Conservation (phyloP, 2,797 vertebrate species). For the Carduelis carduelis region DNA sequence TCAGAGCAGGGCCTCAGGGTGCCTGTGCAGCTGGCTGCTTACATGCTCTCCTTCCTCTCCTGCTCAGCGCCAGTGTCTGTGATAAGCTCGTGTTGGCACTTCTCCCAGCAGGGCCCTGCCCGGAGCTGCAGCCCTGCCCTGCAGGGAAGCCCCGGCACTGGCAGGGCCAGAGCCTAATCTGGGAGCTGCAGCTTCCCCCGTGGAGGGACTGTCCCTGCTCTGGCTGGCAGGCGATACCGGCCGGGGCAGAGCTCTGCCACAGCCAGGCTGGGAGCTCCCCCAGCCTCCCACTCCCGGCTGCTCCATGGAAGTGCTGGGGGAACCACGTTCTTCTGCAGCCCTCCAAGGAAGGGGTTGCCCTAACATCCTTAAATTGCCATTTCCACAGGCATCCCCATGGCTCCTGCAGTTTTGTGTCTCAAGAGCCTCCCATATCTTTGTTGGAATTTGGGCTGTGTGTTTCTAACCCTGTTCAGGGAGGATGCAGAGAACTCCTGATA, state of each 20-base stretch:
- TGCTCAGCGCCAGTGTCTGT: rapidly evolving
- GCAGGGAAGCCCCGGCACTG: rapidly evolving
- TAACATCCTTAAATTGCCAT: background rate
- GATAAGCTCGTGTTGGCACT: background rate
- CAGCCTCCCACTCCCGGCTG: background rate
- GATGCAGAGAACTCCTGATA: background rate
- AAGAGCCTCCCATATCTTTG: background rate
- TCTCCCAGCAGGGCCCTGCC: background rate
- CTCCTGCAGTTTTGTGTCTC: background rate
- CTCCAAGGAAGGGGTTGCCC: background rate
- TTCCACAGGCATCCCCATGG: background rate
- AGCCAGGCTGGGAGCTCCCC: background rate
- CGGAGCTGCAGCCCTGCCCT: background rate
- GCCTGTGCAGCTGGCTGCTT: background rate
- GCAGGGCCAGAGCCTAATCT: background rate
- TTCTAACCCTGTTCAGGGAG: background rate
- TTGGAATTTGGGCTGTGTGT: background rate
- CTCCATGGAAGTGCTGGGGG: background rate
- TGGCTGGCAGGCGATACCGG: rapidly evolving
- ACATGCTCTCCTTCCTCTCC: background rate
- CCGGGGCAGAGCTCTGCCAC: background rate
- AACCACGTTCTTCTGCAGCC: rapidly evolving
- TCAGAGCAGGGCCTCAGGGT: background rate
- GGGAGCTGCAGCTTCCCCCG: background rate
- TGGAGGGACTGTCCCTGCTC: background rate